These are phyloP conservation scores for Agrotis ipsilon DNA, from an alignment of 2,888 invertebrate genomes.

Conservation along the genomic window DNA sequence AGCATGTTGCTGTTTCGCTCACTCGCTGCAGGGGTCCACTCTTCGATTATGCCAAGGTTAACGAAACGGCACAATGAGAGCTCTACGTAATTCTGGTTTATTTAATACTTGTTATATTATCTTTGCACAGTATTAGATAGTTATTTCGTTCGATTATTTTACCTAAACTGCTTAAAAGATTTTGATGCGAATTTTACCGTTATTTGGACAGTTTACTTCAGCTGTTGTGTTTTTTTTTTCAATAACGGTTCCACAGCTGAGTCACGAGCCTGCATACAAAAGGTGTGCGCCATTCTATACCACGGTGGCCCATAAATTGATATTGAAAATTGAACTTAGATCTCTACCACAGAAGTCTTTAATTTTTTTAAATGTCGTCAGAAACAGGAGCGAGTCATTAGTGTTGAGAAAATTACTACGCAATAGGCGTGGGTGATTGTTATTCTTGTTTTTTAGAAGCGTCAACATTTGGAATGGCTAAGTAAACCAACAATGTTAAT, in stretches of 20 bases:
- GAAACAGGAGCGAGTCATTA: not conserved
- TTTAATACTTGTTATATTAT: conserved; percentile 2
- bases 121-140: not conserved
- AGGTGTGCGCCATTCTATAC: not conserved
- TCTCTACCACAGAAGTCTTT: not conserved
- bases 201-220: too few relatives aligned
- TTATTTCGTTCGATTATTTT: not conserved
- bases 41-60: conserved; percentile 59
- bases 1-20: conserved; percentile 30
- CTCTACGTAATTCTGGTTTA: conserved; percentile 43
- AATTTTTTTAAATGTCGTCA: not conserved
- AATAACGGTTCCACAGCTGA: too few relatives aligned
- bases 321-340: not conserved
- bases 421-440: conserved; percentile 12
- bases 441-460: conserved; percentile 16
- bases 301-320: not conserved
- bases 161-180: not conserved
- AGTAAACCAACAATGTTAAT: conserved; percentile 13
- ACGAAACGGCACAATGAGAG: conserved; percentile 32
- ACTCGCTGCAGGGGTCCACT: conserved; percentile 53
- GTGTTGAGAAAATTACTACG: conserved; percentile 12
- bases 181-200: not conserved
- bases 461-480: not conserved
- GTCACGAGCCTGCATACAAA: not conserved
- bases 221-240: too few relatives aligned